Conservation (phyloP, 2,797 vertebrate species). For the Hippoglossus hippoglossus region DNA sequence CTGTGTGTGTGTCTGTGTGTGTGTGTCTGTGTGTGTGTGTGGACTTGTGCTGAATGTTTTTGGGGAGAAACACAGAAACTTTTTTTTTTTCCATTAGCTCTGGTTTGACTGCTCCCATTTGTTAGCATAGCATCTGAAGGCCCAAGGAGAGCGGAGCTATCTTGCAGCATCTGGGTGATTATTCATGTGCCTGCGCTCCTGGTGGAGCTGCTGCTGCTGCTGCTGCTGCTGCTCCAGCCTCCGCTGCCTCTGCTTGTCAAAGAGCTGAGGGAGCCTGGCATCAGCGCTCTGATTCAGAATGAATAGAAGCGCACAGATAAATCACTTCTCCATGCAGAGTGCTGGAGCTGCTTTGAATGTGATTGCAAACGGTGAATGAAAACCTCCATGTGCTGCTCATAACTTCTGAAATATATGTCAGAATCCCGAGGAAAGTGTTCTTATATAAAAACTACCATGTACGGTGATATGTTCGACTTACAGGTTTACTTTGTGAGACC, state of each 20-base stretch:
- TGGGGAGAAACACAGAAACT: slow-evolving; percentile 44
- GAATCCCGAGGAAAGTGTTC: slow-evolving; percentile 29
- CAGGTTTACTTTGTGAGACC: too few species aligned
- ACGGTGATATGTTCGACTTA: too few species aligned
- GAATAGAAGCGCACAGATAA: slow-evolving; percentile 61
- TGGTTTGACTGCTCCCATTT: slow-evolving; percentile 75
- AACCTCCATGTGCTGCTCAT: slow-evolving; percentile 50
- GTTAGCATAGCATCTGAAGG: slow-evolving; percentile 78
- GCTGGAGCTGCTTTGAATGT: slow-evolving; percentile 50
- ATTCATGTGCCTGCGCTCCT: slow-evolving; percentile 63
- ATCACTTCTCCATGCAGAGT: slow-evolving; percentile 64
- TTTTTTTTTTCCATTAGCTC: slow-evolving; percentile 69
- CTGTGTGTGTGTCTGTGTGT: background rate
- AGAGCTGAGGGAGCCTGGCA: slow-evolving; percentile 52
- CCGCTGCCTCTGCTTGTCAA: slow-evolving; percentile 49
- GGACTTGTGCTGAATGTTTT: slow-evolving; percentile 1
- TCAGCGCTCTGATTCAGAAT: slow-evolving; percentile 50
- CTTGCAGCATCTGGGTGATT: slow-evolving; percentile 63
- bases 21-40: background rate
- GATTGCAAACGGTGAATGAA: slow-evolving; percentile 57
- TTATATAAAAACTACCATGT: too few species aligned
- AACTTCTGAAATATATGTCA: slow-evolving; percentile 39
- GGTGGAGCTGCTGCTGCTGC: slow-evolving; percentile 34
- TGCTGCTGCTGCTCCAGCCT: slow-evolving; percentile 14
- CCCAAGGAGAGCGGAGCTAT: slow-evolving; percentile 69